Evolutionary conservation across 1,140 invertebrate species (phyloP), one percentile per base, ranked within the genome.

Genomic region (Chironomus striatipennis): DNA sequence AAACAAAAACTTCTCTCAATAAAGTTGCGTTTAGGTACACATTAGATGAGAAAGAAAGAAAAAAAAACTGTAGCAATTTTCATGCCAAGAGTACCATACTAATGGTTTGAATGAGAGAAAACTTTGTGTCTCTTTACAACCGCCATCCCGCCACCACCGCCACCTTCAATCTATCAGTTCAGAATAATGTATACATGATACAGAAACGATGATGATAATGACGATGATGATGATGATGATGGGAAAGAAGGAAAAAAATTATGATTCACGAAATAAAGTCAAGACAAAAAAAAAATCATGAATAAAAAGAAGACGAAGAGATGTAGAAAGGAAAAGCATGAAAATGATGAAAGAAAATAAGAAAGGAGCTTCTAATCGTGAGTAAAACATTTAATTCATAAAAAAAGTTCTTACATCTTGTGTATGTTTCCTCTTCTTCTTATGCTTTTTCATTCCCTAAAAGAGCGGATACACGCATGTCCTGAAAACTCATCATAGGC

Each of bases 401-500:
- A 70, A 47, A 47, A 57, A 57, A 57, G 47, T 57, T 57, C n/a
- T 34, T 34, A 34, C 24, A 34, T 34, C 24, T 34, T 34, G 24
- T 34, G 24, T 34, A 34, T 34, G 24, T 34, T 34, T 34, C 24
- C 24, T 34, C 24, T 34, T 34, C 24, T 34, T 34, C 24, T 34
- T 34, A 34, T 34, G 24, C 24, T 57, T 15, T 12, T 57, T 57
- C 12, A 57, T 57, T 57, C 47, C 47, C 47, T 57, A 5, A 57
- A 70, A 20, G 18, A 70, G 65, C 65, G 65, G 65, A 70, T 70
- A 70, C 47, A 57, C 65, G 65, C 65, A 70, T 70, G 65, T 70
- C 65, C 65, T 70, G 65, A 70, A 70, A 57, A 70, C 65, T 21
- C 65, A 70, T 70, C 65, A 70, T 70, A 70, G 65, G 65, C 17